Evolutionary conservation across 2,113 vertebrate species (phyloP).

Genomic region (Symphodus melops): DNA sequence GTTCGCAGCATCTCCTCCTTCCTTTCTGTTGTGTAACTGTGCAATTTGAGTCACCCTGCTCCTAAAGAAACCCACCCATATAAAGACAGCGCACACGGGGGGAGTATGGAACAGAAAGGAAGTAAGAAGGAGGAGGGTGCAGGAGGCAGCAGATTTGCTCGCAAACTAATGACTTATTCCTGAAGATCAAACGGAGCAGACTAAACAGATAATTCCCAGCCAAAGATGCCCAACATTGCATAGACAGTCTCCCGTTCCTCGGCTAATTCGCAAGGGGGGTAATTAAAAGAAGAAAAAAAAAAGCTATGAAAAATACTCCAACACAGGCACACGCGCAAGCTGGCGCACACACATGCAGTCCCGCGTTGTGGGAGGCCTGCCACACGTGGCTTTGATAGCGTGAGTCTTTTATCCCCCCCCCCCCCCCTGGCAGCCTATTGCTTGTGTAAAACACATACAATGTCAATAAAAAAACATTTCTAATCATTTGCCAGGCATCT

Average conservation of each 20-base stretch:
- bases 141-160: constrained; percentile 58
- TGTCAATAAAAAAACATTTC: constrained; percentile 85
- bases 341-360: constrained; percentile 37
- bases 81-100: constrained; percentile 58
- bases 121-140: constrained; percentile 41
- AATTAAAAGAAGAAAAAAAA: constrained; percentile 76
- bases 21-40: constrained; percentile 63
- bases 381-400: constrained; percentile 73
- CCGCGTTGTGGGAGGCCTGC: constrained; percentile 66
- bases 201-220: constrained; percentile 73
- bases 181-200: constrained; percentile 70
- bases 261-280: constrained; percentile 72
- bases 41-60: constrained; percentile 65
- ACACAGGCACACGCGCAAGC: constrained; percentile 46
- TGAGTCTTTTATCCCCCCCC: constrained; percentile 75
- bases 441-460: constrained; percentile 78
- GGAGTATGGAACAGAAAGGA: constrained; percentile 34
- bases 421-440: constrained; percentile 72
- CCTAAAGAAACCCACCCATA: constrained; percentile 65
- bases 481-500: constrained; percentile 77
- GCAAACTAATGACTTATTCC: constrained; percentile 74
- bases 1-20: constrained; percentile 31
- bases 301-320: constrained; percentile 63
- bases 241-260: constrained; percentile 49
- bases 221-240: constrained; percentile 67